A percentile compares a stretch with the other conserved stretches of the same genome.
These are phyloP conservation scores for Propithecus deckenii DNA, from an alignment of 2,797 vertebrate species.

Conservation along the genomic window DNA sequence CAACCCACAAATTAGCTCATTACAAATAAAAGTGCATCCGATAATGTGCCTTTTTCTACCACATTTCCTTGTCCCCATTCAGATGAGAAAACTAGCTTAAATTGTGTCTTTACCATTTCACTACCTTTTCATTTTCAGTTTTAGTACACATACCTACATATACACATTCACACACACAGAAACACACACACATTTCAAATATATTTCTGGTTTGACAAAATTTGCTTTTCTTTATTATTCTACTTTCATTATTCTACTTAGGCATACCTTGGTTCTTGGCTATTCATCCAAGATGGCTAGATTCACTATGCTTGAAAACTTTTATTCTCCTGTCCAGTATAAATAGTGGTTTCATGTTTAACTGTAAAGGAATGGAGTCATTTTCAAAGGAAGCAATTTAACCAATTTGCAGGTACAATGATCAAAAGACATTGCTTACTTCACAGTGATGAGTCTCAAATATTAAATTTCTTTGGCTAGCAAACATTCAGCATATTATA, in stretches of 20 bases:
- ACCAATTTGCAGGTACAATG: background rate
- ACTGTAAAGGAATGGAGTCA: background rate
- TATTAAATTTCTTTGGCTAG: background rate
- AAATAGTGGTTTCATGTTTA: background rate
- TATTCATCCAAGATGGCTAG: background rate
- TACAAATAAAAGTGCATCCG: background rate
- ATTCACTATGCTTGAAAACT: background rate
- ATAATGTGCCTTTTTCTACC: background rate
- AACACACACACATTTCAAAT: background rate
- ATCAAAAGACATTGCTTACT: background rate
- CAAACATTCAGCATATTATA: background rate
- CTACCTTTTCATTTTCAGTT: background rate
- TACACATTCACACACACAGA: background rate
- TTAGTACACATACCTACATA: background rate
- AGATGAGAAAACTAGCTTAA: background rate
- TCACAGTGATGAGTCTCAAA: background rate
- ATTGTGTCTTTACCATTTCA: background rate
- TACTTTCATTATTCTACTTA: background rate
- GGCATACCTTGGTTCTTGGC: background rate
- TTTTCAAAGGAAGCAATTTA: conserved; percentile 9
- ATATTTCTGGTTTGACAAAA: background rate
- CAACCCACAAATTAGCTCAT: background rate
- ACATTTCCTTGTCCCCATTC: background rate
- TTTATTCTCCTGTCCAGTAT: background rate
- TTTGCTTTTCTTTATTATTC: background rate